These are phyloP conservation scores for Hafferia zeledoni DNA, from an alignment of 2,797 vertebrate genomes.

Conservation along the genomic window DNA sequence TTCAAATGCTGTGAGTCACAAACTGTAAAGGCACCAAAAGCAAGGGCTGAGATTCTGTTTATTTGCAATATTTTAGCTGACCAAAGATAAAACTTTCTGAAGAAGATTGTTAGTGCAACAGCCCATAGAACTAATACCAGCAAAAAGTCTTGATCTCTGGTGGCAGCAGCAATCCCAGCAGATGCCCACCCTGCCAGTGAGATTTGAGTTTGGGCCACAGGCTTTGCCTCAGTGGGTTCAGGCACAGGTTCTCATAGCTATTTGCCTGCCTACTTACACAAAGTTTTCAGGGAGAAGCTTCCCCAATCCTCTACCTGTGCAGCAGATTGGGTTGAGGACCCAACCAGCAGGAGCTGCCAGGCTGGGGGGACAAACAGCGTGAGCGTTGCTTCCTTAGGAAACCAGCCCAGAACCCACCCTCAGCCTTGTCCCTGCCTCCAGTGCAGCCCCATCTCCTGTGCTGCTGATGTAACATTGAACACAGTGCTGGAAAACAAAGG, in stretches of 20 bases:
- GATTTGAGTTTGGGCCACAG: not conserved
- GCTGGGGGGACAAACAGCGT: not conserved
- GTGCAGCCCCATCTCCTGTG: not conserved
- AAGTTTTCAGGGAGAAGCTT: not conserved
- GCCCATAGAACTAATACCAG: not conserved
- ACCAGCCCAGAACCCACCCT: not conserved
- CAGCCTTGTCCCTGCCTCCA: slow-evolving; percentile 13
- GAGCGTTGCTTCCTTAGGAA: slow-evolving; percentile 7
- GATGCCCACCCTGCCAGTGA: not conserved
- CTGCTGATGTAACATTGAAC: slow-evolving; percentile 33
- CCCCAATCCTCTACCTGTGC: rapidly evolving
- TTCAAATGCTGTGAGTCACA: not conserved
- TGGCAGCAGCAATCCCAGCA: not conserved
- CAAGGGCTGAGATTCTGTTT: not conserved
- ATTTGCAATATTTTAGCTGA: not conserved
- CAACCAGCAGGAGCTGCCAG: rapidly evolving
- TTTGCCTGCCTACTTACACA: not conserved
- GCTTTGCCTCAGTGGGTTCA: not conserved
- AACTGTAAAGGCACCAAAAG: not conserved
- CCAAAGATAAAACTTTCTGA: not conserved
- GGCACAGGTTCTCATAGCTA: not conserved
- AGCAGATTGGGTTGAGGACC: not conserved
- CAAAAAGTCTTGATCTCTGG: not conserved
- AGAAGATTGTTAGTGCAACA: not conserved
- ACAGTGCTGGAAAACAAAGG: slow-evolving; percentile 57